phyloP scores from a whole-genome alignment of 2,113 vertebrate genomes.

The Rhea americana region DNA sequence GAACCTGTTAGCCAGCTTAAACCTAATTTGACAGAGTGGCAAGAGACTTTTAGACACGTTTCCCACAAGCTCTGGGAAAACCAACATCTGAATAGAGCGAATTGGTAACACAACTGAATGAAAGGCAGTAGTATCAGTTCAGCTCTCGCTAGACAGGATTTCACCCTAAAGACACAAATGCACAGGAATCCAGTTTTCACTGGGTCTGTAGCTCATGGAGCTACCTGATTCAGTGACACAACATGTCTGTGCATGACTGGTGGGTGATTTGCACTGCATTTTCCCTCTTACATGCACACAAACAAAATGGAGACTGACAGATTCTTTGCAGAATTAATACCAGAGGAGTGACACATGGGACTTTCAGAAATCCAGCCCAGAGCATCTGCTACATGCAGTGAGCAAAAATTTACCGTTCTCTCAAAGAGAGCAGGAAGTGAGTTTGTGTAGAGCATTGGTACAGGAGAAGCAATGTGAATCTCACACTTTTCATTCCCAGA shows the following conservation, averaged over 20 bases:
- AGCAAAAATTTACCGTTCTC: neutral
- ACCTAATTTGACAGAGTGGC: neutral
- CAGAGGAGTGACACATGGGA: neutral
- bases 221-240: neutral
- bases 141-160: accelerated
- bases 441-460: no score
- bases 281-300: neutral
- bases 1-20: conserved; percentile 12
- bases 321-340: neutral
- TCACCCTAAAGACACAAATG: neutral
- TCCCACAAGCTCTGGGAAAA: neutral
- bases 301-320: neutral
- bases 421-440: neutral
- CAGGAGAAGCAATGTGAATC: neutral
- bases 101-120: neutral
- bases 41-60: neutral
- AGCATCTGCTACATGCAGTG: neutral
- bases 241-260: accelerated
- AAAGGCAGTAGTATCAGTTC: neutral
- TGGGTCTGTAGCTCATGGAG: neutral
- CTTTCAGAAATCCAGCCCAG: neutral
- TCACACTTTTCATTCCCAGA: neutral
- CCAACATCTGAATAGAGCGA: neutral
- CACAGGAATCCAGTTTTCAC: neutral
- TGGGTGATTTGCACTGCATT: accelerated